Percentiles rank a stretch among this genome's conserved stretches.
Evolutionary conservation across 2,888 invertebrate genomes (phyloP).

Genomic region (Drosophila putrida): DNA sequence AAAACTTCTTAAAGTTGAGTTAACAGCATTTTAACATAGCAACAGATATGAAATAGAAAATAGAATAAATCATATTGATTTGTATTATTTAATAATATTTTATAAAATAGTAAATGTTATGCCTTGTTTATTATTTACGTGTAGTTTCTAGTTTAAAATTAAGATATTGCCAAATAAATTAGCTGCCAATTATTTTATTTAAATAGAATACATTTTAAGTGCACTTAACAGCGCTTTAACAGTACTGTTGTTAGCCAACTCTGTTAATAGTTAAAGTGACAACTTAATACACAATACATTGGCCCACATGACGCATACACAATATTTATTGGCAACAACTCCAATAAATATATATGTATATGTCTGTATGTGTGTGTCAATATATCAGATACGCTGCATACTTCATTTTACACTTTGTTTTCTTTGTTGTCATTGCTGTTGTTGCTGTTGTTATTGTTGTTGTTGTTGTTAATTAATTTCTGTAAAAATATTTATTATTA

Average conservation of each 20-base stretch:
- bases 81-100: too few species aligned
- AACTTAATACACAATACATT: background rate
- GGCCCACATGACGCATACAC: slow-evolving; percentile 52
- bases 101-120: too few species aligned
- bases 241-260: background rate
- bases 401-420: slow-evolving; percentile 57
- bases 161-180: too few species aligned
- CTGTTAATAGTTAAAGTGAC: background rate
- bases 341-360: background rate
- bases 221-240: background rate
- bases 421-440: slow-evolving; percentile 42
- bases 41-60: too few species aligned
- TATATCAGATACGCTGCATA: slow-evolving; percentile 29
- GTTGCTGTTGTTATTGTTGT: slow-evolving; percentile 50
- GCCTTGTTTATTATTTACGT: too few species aligned
- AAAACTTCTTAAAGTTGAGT: background rate
- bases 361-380: slow-evolving; percentile 9
- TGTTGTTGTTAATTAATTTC: slow-evolving; percentile 71
- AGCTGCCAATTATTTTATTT: too few species aligned
- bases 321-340: slow-evolving; percentile 50
- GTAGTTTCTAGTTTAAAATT: too few species aligned
- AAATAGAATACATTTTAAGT: too few species aligned
- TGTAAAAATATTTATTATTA: slow-evolving; percentile 76
- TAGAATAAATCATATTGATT: too few species aligned
- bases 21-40: slow-evolving; percentile 11